Conservation (phyloP, 1,140 invertebrate genomes). For the Listronotus bonariensis region DNA sequence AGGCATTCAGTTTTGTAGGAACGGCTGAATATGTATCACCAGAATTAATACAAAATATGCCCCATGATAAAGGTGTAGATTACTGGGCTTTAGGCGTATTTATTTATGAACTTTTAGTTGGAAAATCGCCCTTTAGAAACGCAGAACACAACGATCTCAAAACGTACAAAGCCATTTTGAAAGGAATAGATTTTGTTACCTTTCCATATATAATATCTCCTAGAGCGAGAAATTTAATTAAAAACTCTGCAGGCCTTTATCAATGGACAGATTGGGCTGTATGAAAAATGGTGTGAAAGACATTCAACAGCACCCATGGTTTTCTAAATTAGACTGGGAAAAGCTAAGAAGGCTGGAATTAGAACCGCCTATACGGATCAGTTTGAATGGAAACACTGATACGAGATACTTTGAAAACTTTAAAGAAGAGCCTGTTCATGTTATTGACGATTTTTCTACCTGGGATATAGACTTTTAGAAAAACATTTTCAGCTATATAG, state of each 20-base stretch:
- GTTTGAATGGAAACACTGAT: slow-evolving; percentile 42
- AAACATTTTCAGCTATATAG: too few species aligned
- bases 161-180: slow-evolving; percentile 94
- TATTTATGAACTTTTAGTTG: slow-evolving; percentile 88
- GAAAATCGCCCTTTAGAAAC: slow-evolving; percentile 92
- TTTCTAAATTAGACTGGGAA: slow-evolving; percentile 51
- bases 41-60: slow-evolving; percentile 92
- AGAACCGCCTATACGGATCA: slow-evolving; percentile 41
- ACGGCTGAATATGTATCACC: slow-evolving; percentile 92
- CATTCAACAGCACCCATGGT: slow-evolving; percentile 89
- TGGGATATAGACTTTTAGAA: slow-evolving; percentile 38
- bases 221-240: slow-evolving; percentile 82
- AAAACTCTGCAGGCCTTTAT: slow-evolving; percentile 86
- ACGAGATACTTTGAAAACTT: slow-evolving; percentile 48
- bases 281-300: slow-evolving; percentile 89
- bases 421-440: slow-evolving; percentile 26
- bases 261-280: slow-evolving; percentile 91
- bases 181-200: slow-evolving; percentile 85
- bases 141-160: slow-evolving; percentile 88
- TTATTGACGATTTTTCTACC: slow-evolving; percentile 31
- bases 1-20: slow-evolving; percentile 98
- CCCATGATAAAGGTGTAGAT: slow-evolving; percentile 90
- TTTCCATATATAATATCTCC: slow-evolving; percentile 81
- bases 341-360: slow-evolving; percentile 40
- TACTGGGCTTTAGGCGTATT: slow-evolving; percentile 95